Percentiles rank a stretch among this genome's conserved stretches.
Evolutionary conservation across 2,797 vertebrate genomes (phyloP).

Genomic region (Chiloscyllium punctatum): DNA sequence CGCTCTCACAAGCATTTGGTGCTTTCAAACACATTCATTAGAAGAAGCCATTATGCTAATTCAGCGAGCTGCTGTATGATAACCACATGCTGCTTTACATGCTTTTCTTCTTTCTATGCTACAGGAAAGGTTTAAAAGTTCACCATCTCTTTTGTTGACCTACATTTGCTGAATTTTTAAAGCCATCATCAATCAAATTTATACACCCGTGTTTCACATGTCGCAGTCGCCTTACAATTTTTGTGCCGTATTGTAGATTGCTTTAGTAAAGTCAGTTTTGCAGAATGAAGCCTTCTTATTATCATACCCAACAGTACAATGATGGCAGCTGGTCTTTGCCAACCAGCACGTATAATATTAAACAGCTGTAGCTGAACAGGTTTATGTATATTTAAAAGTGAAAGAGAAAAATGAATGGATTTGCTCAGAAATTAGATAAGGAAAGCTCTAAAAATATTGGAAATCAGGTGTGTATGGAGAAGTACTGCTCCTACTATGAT

Average conservation of each 20-base stretch:
- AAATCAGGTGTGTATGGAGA: not conserved
- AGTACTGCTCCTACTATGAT: not conserved
- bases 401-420: not conserved
- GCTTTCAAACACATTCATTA: constrained; percentile 31
- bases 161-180: constrained; percentile 37
- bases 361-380: not conserved
- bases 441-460: not conserved
- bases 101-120: constrained; percentile 33
- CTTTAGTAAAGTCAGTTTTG: constrained; percentile 22
- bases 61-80: constrained; percentile 34
- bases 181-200: constrained; percentile 37
- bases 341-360: constrained; percentile 30
- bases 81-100: constrained; percentile 38
- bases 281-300: constrained; percentile 15
- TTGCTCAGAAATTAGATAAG: not conserved
- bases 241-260: not conserved
- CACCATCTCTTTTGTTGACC: constrained; percentile 35
- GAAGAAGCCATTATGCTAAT: constrained; percentile 37
- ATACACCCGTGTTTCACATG: constrained; percentile 23
- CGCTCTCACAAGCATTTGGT: constrained; percentile 22
- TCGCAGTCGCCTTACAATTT: not conserved
- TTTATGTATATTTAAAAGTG: constrained; percentile 21
- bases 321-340: constrained; percentile 11
- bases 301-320: constrained; percentile 28
- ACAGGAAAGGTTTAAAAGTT: constrained; percentile 38